Base-by-base conservation (phyloP, 1,140 invertebrate species). In the Calephelis virginiensis region DNA sequence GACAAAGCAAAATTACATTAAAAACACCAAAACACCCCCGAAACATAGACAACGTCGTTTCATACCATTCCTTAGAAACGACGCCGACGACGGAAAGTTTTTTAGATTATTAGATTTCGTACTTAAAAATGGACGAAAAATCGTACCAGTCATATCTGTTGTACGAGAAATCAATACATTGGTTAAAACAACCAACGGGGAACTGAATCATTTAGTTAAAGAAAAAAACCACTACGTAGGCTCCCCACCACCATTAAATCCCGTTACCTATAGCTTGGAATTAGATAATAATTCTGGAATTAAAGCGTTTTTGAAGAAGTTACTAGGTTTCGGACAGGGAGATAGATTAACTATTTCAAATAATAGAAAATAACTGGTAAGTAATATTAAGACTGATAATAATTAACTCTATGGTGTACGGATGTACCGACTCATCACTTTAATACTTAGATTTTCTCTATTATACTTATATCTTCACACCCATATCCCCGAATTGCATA, bases 111-210 rank as follows among this genome's bases (percentile, higher is more conserved):
- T 84, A 11, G 71, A 80, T n/a, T 81, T 84, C 28, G 14, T 85
- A 2, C 28, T 77, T 0, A 77, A 62, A 28, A 71, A 85, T 12
- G 48, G 75, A 0, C 76, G 70, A 61, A 76, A 70, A 4, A 67
- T 81, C 0, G 46, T 81, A 5, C 85, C 85, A n/a, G 69, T 85
- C 0, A 59, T 84, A 7, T 78, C 79, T 0, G 77, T 88, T 0
- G 76, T 81, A 53, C 61, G 82, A 28, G 83, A 85, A 49, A 85
- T 86, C 7, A 80, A 76, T 14, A 86, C 85, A 0, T 13, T 84
- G 2, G 72, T 88, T 0, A 81, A 77, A 67, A 83, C 76, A 6
- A 73, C 61, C 0, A 77, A 81, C 7, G 77, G 80, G 0, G 78
- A 86, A 46, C 63, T 83, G n/a, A 83, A 73, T 53, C 78, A 89